phyloP scores from a whole-genome alignment of 2,113 vertebrate species.

The Harpagus bidentatus region DNA sequence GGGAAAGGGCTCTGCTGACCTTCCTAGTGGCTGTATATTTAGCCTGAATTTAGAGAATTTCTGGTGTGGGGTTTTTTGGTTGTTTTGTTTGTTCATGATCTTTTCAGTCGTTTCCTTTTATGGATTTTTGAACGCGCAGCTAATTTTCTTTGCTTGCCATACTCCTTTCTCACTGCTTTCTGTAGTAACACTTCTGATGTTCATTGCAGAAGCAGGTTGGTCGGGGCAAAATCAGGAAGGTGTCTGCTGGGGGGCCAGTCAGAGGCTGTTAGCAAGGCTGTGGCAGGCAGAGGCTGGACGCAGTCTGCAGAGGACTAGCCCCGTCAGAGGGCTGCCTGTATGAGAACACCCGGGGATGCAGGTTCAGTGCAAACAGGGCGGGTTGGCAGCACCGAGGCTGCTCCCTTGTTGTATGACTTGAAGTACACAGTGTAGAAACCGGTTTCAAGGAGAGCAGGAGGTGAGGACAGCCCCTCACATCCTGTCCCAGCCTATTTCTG shows the following conservation, averaged over 20 bases:
- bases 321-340: accelerated
- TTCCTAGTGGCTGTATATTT: neutral
- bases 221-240: neutral
- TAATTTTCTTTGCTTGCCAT: accelerated
- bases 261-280: neutral
- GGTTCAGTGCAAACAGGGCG: too few species aligned
- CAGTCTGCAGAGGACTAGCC: neutral
- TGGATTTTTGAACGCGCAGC: neutral
- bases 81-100: neutral
- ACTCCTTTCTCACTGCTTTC: neutral
- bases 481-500: neutral
- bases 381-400: neutral
- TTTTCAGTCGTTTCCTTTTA: neutral
- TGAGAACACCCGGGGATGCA: too few species aligned
- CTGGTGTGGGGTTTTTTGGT: neutral
- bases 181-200: neutral
- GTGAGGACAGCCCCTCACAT: neutral
- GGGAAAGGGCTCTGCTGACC: neutral
- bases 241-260: neutral
- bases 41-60: neutral
- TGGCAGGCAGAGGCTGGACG: neutral
- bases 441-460: neutral
- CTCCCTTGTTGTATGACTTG: neutral
- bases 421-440: neutral
- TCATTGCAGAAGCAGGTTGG: neutral